These are phyloP conservation scores for Equus quagga DNA, from an alignment of 2,113 vertebrate species.

Conservation along the genomic window DNA sequence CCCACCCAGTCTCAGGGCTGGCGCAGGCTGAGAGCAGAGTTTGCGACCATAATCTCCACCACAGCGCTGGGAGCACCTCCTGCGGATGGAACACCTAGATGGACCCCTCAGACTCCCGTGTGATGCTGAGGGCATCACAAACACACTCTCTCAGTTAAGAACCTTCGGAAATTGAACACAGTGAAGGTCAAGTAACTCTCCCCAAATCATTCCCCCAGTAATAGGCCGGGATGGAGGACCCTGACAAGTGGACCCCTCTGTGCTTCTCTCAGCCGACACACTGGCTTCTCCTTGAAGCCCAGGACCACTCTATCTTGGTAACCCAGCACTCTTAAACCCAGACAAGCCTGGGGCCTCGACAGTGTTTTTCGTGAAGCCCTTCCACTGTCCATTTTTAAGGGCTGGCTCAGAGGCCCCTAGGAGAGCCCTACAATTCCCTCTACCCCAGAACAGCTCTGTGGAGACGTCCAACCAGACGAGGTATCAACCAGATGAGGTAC, in stretches of 20 bases:
- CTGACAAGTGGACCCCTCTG: not conserved
- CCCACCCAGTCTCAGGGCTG: not conserved
- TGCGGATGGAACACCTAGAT: not conserved
- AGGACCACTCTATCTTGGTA: not conserved
- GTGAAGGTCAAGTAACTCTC: not conserved
- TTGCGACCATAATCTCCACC: too few relatives aligned
- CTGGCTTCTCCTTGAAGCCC: not conserved
- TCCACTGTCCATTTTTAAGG: not conserved
- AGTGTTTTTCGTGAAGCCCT: not conserved
- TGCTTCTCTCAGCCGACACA: not conserved
- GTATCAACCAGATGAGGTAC: too few relatives aligned
- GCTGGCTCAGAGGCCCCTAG: not conserved
- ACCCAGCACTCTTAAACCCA: not conserved
- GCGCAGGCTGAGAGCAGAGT: too few relatives aligned
- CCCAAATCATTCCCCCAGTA: not conserved
- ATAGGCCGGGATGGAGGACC: not conserved
- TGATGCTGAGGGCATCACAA: too few relatives aligned
- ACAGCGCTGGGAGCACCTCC: fast-evolving
- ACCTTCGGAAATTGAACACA: not conserved
- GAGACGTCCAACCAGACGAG: not conserved
- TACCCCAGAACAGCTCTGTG: too few relatives aligned
- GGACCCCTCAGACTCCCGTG: not conserved
- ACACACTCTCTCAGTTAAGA: not conserved
- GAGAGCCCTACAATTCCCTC: not conserved
- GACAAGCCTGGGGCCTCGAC: fast-evolving